Conservation (phyloP, 2,113 vertebrate species). For the Nycticorax nycticorax region DNA sequence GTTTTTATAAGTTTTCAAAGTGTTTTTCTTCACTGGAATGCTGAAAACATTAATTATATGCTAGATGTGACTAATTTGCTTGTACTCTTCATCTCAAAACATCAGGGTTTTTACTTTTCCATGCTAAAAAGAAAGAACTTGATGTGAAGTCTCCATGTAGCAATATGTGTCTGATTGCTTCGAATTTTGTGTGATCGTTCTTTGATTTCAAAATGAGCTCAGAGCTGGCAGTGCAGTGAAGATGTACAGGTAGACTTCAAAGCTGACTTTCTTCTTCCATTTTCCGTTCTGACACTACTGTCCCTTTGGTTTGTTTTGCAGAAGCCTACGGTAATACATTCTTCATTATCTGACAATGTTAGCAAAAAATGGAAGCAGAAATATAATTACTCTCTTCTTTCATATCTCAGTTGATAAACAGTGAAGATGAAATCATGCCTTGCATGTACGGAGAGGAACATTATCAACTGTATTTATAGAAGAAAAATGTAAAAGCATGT, state of each 20-base stretch:
- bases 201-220: conserved; percentile 72
- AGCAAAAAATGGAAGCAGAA: conserved; percentile 12
- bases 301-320: conserved; percentile 49
- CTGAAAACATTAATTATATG: conserved; percentile 47
- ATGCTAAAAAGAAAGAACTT: conserved; percentile 49
- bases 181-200: conserved; percentile 50
- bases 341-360: conserved; percentile 33
- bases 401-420: not conserved
- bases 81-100: conserved; percentile 54
- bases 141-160: conserved; percentile 66
- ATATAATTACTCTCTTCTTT: conserved; percentile 27
- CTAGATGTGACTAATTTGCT: conserved; percentile 63
- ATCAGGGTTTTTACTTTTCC: conserved; percentile 57
- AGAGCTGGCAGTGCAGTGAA: conserved; percentile 45
- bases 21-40: conserved; percentile 6
- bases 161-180: conserved; percentile 60
- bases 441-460: not conserved
- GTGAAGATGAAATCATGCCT: not conserved
- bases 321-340: conserved; percentile 25
- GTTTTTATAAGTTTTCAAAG: conserved; percentile 45
- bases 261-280: conserved; percentile 60
- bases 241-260: conserved; percentile 60
- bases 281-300: conserved; percentile 20
- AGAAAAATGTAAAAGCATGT: not conserved
- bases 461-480: not conserved